A percentile compares a stretch with the other conserved stretches of the same genome.
Conservation (phyloP, 2,888 invertebrate genomes). For the Pilophorus perplexus region DNA sequence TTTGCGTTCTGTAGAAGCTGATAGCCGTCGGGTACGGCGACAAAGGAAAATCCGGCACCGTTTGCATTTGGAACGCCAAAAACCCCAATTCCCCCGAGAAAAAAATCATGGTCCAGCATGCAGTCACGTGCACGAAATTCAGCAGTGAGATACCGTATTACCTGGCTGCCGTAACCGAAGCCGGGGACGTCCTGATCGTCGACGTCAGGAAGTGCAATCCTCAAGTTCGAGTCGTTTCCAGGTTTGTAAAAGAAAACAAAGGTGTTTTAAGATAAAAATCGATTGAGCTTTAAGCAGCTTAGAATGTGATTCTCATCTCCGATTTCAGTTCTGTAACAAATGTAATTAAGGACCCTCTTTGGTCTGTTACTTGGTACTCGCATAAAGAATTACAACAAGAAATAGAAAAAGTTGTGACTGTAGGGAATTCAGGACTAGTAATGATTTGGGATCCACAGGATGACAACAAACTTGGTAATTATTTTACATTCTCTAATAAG, state of each 20-base stretch:
- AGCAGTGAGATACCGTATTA: slow-evolving; percentile 33
- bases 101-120: slow-evolving; percentile 12
- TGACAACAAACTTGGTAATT: slow-evolving; percentile 19
- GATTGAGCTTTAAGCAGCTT: too few species aligned
- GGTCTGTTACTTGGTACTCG: slow-evolving; percentile 34
- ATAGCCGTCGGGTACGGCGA: slow-evolving; percentile 42
- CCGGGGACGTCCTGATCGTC: slow-evolving; percentile 38
- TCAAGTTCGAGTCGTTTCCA: slow-evolving; percentile 15
- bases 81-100: slow-evolving; percentile 41
- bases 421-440: slow-evolving; percentile 35
- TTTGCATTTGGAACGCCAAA: slow-evolving; percentile 40
- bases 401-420: slow-evolving; percentile 40
- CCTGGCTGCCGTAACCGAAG: slow-evolving; percentile 38
- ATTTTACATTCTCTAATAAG: too few species aligned
- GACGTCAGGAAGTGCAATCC: slow-evolving; percentile 40
- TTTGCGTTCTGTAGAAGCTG: slow-evolving; percentile 36
- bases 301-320: too few species aligned
- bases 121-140: slow-evolving; percentile 40
- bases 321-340: slow-evolving; percentile 20
- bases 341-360: slow-evolving; percentile 32
- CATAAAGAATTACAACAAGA: slow-evolving; percentile 18
- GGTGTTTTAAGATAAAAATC: too few species aligned
- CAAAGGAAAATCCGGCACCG: slow-evolving; percentile 25
- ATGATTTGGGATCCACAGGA: slow-evolving; percentile 40
- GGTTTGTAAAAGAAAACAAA: too few species aligned